phyloP scores from a whole-genome alignment of 2,888 invertebrate species.

The Coenonympha arcania region DNA sequence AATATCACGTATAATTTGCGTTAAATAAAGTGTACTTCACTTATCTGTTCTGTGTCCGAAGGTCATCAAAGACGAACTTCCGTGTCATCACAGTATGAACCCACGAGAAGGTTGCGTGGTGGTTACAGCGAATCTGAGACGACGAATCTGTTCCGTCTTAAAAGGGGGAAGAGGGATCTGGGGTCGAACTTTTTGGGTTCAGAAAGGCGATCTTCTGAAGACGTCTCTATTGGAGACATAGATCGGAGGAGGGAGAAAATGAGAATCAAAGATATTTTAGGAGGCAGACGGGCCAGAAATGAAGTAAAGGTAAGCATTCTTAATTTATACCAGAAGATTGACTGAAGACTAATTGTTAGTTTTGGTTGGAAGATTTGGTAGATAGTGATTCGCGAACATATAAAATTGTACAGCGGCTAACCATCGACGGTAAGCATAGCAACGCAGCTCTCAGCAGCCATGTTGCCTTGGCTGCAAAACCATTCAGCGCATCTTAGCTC shows the following conservation, averaged over 20 bases:
- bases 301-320: slow-evolving; percentile 13
- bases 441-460: too few relatives aligned
- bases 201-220: slow-evolving; percentile 22
- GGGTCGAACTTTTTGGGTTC: slow-evolving; percentile 12
- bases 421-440: too few relatives aligned
- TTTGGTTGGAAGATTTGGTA: too few relatives aligned
- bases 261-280: slow-evolving; percentile 20
- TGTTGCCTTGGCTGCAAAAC: too few relatives aligned
- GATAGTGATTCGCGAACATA: too few relatives aligned
- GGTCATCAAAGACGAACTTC: slow-evolving; percentile 34
- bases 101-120: slow-evolving; percentile 22
- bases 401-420: too few relatives aligned
- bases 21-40: background rate
- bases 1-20: too few relatives aligned
- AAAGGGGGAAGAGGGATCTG: slow-evolving; percentile 20
- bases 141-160: slow-evolving; percentile 22
- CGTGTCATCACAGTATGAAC: slow-evolving; percentile 30
- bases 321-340: background rate
- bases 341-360: too few relatives aligned
- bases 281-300: slow-evolving; percentile 15
- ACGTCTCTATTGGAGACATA: slow-evolving; percentile 12
- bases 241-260: slow-evolving; percentile 19
- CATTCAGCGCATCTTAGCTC: too few relatives aligned
- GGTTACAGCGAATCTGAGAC: slow-evolving; percentile 22
- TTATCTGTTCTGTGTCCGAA: slow-evolving; percentile 27